Evolutionary conservation across 92 coral and sea anemone species (phyloP), one percentile per base, ranked within the genome.

Genomic region (Anthopleura xanthogrammica): DNA sequence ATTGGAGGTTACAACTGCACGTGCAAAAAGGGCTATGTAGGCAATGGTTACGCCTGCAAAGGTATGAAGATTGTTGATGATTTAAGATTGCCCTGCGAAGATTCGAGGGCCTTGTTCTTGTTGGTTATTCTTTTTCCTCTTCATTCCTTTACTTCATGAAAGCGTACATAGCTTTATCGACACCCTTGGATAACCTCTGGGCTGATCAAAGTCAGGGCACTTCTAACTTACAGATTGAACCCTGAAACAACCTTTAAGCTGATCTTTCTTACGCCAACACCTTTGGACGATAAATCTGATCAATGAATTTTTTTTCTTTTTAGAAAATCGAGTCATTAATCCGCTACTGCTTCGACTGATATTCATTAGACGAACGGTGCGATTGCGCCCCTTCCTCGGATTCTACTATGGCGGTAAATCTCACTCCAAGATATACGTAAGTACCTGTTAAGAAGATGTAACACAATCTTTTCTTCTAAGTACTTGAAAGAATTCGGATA

Each of bases 361-460:
- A 23, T 46, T 5, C 20, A 14, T 52, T 43, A 60, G 13, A 22
- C n/a, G 71, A 29, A 20, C 40, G 12, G 73, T 17, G 1, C 79
- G 58, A 60, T 77, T 90, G 17, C 24, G 64, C 6, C 29, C 65
- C 8, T 81, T 87, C 60, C 75, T 85, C 22, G 88, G 89, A 20
- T 78, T 86, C 76, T 86, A 78, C 16, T 90, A 72, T 72, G 77
- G 72, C 54, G 92, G 87, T 12, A 80, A 83, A 86, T 56, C 70
- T 22, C 79, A 90, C 83, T 62, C 87, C 62, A 74, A 72, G 4
- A 9, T 86, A 46, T 86, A 90, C 41, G 92, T 90, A 75, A 90
- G 92, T 86, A 66, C 52, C 16, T 46, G 50, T 43, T 46, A 46
- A 3, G 50, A 46, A 46, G 9, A 46, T 46, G 50, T 0, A 46